Percentiles rank a stretch among this genome's conserved stretches.
phyloP scores from a whole-genome alignment of 2,797 vertebrate genomes.

The Microctenopoma stevenorrisi region DNA sequence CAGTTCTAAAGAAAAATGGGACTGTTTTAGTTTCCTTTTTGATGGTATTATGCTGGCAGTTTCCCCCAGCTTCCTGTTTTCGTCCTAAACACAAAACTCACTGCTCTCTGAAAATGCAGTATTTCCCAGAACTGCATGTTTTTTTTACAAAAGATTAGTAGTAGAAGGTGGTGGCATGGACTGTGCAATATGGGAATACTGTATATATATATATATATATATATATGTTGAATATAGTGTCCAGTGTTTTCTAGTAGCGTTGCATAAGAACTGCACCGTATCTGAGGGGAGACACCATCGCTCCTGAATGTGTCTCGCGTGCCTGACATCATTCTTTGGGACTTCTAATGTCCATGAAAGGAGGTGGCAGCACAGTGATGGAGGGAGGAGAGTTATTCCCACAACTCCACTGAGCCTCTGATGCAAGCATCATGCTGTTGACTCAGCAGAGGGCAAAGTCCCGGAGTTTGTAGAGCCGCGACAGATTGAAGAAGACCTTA shows the following conservation, averaged over 20 bases:
- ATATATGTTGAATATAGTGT: background rate
- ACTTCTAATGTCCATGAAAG: slow-evolving; percentile 43
- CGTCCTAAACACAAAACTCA: no score
- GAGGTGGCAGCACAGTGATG: slow-evolving; percentile 11
- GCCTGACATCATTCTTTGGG: background rate
- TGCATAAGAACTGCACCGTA: background rate
- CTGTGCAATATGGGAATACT: background rate
- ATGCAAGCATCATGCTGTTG: background rate
- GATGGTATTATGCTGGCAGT: background rate
- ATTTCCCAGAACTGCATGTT: no score
- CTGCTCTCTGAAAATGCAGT: no score
- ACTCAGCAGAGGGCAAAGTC: slow-evolving; percentile 7
- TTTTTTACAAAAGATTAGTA: background rate
- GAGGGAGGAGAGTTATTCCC: slow-evolving; percentile 30
- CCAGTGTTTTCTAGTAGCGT: background rate
- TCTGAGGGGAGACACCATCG: background rate
- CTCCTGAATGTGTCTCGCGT: no score
- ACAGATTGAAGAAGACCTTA: background rate
- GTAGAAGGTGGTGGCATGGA: background rate
- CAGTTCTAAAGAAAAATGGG: no score
- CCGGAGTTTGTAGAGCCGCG: background rate
- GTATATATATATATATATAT: no score
- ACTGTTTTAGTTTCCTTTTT: background rate
- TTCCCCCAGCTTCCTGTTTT: background rate
- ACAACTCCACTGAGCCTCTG: background rate